Conservation (phyloP, 2,797 vertebrate species). For the Sebastes oblongus region DNA sequence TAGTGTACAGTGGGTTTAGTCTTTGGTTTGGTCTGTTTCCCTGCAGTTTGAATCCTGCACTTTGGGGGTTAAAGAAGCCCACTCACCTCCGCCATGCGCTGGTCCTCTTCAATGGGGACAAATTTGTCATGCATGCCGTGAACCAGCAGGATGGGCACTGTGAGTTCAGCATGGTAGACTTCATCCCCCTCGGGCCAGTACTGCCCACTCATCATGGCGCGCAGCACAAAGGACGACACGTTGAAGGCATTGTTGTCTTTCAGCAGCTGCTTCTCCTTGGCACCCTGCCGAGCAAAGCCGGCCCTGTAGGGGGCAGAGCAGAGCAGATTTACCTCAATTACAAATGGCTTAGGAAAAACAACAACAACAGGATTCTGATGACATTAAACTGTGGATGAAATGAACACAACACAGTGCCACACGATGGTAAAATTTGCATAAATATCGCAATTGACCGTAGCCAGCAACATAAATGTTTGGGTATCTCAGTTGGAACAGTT, state of each 20-base stretch:
- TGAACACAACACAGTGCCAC: neutral
- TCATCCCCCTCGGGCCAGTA: conserved; percentile 99
- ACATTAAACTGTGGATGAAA: neutral
- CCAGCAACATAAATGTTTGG: neutral
- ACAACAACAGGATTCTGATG: neutral
- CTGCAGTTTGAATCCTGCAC: neutral
- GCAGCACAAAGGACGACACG: conserved; percentile 93
- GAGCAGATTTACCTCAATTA: neutral
- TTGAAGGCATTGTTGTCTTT: conserved; percentile 96
- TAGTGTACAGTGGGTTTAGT: neutral
- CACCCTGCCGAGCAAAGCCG: conserved; percentile 93
- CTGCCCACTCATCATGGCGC: conserved; percentile 97
- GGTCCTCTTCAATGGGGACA: conserved; percentile 94
- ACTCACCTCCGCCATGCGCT: conserved; percentile 94
- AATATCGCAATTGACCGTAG: neutral
- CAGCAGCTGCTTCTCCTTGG: conserved; percentile 94
- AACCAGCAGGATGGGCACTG: conserved; percentile 91
- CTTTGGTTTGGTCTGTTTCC: neutral
- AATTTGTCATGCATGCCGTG: conserved; percentile 98
- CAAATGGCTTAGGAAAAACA: neutral
- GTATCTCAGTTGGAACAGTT: neutral
- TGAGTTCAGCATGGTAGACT: conserved; percentile 95
- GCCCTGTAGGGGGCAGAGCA: conserved; percentile 80
- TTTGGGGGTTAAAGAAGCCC: neutral
- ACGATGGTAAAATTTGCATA: neutral